Evolutionary conservation across 2,797 vertebrate genomes (phyloP).

Genomic region (Esox lucius): DNA sequence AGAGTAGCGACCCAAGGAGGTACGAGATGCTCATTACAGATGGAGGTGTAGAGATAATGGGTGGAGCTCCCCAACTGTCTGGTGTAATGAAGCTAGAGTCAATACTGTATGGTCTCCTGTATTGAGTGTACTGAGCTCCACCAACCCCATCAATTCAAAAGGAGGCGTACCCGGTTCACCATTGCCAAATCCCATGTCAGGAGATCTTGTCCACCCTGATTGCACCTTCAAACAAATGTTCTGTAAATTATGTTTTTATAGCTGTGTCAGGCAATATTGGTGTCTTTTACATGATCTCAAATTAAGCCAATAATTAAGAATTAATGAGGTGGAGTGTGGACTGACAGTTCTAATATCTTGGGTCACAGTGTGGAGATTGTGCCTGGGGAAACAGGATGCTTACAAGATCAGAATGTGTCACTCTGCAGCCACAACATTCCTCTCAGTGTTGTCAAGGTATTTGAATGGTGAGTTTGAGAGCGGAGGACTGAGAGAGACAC

Average conservation of each 20-base stretch:
- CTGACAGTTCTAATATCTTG: constrained; percentile 55
- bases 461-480: neutral
- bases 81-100: no score
- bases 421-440: neutral
- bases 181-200: no score
- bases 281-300: constrained; percentile 37
- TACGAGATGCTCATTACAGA: no score
- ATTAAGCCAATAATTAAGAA: constrained; percentile 41
- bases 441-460: neutral
- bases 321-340: constrained; percentile 34
- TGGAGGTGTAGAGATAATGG: no score
- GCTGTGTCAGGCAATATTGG: constrained; percentile 24
- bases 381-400: constrained; percentile 10
- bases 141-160: no score
- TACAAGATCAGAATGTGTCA: neutral
- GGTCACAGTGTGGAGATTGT: constrained; percentile 44
- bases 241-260: constrained; percentile 14
- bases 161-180: no score
- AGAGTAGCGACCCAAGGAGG: no score
- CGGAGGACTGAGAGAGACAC: neutral
- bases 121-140: no score
- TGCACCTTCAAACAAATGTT: neutral
- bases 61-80: no score
- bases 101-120: no score
- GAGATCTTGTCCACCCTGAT: no score